Conservation (phyloP, 2,113 vertebrate species). For the Aegotheles bennettii region DNA sequence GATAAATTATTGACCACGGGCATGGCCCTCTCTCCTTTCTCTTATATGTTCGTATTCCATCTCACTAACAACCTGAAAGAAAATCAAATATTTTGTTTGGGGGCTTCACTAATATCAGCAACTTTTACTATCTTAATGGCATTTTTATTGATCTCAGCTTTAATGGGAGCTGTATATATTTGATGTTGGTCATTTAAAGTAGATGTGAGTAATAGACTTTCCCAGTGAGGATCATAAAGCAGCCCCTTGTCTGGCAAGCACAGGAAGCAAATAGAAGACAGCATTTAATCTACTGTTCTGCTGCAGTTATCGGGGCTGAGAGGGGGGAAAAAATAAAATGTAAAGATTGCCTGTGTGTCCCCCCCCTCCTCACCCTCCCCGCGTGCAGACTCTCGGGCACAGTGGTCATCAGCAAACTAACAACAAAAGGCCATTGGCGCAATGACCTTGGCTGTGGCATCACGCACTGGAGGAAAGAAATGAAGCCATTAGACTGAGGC, state of each 20-base stretch:
- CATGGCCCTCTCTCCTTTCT: constrained; percentile 77
- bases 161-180: constrained; percentile 97
- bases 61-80: constrained; percentile 89
- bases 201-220: constrained; percentile 97
- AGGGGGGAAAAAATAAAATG: constrained; percentile 72
- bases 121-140: constrained; percentile 96
- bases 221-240: constrained; percentile 91
- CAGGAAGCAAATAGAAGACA: constrained; percentile 80
- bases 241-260: constrained; percentile 82
- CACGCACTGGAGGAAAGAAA: constrained; percentile 97
- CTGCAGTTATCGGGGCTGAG: constrained; percentile 78
- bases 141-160: constrained; percentile 96
- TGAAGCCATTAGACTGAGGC: constrained; percentile 99
- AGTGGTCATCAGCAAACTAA: constrained; percentile 92
- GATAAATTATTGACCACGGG: constrained; percentile 87
- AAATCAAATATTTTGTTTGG: constrained; percentile 99
- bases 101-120: constrained; percentile 95
- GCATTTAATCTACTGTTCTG: constrained; percentile 87
- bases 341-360: constrained; percentile 65
- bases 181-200: constrained; percentile 96
- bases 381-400: constrained; percentile 64
- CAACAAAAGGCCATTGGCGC: constrained; percentile 96
- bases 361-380: background rate
- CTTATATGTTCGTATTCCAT: constrained; percentile 80
- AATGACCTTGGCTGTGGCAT: constrained; percentile 99